These are phyloP conservation scores for Tokudaia tokunoshimensis DNA, from an alignment of 2,797 vertebrate genomes.

Conservation along the genomic window DNA sequence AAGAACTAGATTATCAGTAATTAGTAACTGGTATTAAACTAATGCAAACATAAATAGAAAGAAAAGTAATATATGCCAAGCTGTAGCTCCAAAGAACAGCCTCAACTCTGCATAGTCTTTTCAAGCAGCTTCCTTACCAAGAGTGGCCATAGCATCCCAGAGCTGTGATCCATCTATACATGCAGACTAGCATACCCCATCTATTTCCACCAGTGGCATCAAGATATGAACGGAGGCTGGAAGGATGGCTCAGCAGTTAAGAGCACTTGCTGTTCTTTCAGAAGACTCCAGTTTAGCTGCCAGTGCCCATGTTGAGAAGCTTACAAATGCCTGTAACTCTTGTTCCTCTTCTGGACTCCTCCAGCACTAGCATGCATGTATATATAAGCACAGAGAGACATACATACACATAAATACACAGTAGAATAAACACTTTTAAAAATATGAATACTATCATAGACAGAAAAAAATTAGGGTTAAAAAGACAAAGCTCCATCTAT, in stretches of 20 bases:
- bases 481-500: slow-evolving; percentile 1
- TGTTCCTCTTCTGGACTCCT: not conserved
- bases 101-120: not conserved
- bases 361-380: not conserved
- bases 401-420: not conserved
- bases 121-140: not conserved
- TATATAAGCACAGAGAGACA: not conserved
- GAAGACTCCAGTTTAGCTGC: not conserved
- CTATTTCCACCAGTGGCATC: not conserved
- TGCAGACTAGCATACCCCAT: not conserved
- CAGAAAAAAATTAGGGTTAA: not conserved
- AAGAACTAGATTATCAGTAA: not conserved
- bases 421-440: not conserved
- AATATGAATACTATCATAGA: not conserved
- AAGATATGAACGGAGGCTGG: not conserved
- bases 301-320: not conserved
- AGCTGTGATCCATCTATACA: not conserved
- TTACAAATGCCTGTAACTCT: not conserved
- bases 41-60: not conserved
- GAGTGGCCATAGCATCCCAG: not conserved
- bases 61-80: not conserved
- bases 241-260: not conserved
- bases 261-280: not conserved
- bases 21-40: not conserved
- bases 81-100: not conserved